A percentile compares a stretch with the other conserved stretches of the same genome.
Conservation (phyloP, 2,113 vertebrate species). For the Amphilophus citrinellus region DNA sequence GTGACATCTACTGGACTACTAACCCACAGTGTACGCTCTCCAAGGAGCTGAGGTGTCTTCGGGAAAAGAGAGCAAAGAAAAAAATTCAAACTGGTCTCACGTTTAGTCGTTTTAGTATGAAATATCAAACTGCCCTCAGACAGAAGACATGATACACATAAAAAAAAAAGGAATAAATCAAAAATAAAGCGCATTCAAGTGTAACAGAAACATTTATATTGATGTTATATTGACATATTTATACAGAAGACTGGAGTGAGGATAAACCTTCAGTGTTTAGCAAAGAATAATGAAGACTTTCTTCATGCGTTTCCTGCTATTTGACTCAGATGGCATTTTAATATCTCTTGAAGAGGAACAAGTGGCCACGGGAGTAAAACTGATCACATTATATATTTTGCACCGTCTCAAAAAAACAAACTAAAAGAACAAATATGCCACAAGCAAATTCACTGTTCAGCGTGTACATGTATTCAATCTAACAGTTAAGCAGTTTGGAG, state of each 20-base stretch:
- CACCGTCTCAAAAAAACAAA: constrained; percentile 11
- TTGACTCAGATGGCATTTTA: constrained; percentile 83
- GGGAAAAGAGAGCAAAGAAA: not conserved
- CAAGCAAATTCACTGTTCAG: constrained; percentile 46
- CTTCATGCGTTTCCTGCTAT: constrained; percentile 88
- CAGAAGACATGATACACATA: constrained; percentile 54
- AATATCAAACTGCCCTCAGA: constrained; percentile 61
- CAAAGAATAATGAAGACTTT: constrained; percentile 67
- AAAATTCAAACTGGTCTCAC: constrained; percentile 14
- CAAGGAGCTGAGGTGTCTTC: not conserved
- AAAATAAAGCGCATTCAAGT: constrained; percentile 56
- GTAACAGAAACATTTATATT: constrained; percentile 80
- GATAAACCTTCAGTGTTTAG: constrained; percentile 56
- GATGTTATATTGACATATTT: constrained; percentile 71
- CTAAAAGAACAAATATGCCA: constrained; percentile 39
- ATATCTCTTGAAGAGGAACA: constrained; percentile 85
- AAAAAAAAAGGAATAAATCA: constrained; percentile 47
- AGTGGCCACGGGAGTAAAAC: constrained; percentile 79
- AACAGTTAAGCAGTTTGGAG: constrained; percentile 28
- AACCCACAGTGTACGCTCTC: constrained; percentile 24
- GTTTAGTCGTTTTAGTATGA: constrained; percentile 68
- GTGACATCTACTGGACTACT: constrained; percentile 83
- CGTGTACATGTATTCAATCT: constrained; percentile 48
- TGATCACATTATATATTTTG: constrained; percentile 11
- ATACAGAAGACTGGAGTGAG: constrained; percentile 59